Percentiles rank a stretch among this genome's conserved stretches.
Conservation (phyloP, 1,140 invertebrate genomes). For the Riptortus pedestris region DNA sequence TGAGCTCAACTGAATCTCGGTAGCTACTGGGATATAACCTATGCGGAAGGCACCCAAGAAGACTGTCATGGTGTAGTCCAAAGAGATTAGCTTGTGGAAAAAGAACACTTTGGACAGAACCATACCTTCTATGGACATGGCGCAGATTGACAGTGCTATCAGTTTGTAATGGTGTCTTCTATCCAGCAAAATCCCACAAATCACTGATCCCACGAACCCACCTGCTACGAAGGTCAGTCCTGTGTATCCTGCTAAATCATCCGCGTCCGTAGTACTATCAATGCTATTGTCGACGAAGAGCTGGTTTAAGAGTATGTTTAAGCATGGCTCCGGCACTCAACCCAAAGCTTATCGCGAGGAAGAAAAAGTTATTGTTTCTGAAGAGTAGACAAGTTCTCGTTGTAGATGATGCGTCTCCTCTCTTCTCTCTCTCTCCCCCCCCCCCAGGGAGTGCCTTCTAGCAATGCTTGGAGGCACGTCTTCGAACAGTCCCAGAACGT, state of each 20-base stretch:
- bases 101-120: conserved; percentile 75
- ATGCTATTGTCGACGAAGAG: no score
- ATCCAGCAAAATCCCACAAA: conserved; percentile 76
- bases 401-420: conserved; percentile 41
- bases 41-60: conserved; percentile 88
- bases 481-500: conserved; percentile 47
- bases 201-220: conserved; percentile 76
- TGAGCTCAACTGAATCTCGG: conserved; percentile 87
- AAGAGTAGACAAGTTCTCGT: conserved; percentile 56
- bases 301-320: conserved; percentile 77
- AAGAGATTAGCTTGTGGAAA: conserved; percentile 49
- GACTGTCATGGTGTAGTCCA: conserved; percentile 66
- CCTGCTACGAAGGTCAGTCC: conserved; percentile 77
- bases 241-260: conserved; percentile 57
- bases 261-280: no score
- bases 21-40: conserved; percentile 83
- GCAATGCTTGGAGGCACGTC: conserved; percentile 66
- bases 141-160: conserved; percentile 74
- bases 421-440: no score
- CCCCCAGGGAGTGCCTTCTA: conserved; percentile 40
- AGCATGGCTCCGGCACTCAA: conserved; percentile 89
- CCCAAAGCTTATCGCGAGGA: conserved; percentile 73
- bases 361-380: conserved; percentile 61
- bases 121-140: conserved; percentile 73
- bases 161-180: conserved; percentile 71